A percentile compares a stretch with the other conserved stretches of the same genome.
Evolutionary conservation across 2,888 invertebrate species (phyloP).

Genomic region (Lomographa bimaculata): DNA sequence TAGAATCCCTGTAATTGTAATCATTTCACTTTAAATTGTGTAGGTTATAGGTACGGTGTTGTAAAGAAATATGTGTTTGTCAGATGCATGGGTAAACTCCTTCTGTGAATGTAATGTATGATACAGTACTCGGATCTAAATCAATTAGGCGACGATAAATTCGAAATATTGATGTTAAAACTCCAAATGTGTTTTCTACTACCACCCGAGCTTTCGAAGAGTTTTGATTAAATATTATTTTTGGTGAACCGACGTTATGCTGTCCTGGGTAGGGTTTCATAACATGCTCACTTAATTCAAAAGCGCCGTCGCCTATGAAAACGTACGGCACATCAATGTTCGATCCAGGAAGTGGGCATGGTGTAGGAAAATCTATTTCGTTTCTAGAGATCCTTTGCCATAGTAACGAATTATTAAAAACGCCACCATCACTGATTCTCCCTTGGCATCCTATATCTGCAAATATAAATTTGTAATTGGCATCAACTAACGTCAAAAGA

Average conservation of each 20-base stretch:
- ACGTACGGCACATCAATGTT: conserved; percentile 1
- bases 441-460: conserved; percentile 32
- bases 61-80: too few relatives aligned
- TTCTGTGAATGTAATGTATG: too few relatives aligned
- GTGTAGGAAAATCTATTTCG: neutral
- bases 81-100: too few relatives aligned
- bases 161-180: too few relatives aligned
- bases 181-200: too few relatives aligned
- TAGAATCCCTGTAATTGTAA: too few relatives aligned
- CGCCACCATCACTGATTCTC: conserved; percentile 13
- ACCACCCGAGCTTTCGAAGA: conserved; percentile 23
- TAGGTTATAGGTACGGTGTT: too few relatives aligned
- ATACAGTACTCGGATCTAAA: too few relatives aligned
- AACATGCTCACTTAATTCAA: conserved; percentile 23
- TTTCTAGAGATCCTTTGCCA: neutral
- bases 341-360: neutral
- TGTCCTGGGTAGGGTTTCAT: conserved; percentile 20
- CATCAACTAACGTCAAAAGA: conserved; percentile 30
- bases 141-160: too few relatives aligned
- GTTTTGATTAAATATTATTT: conserved; percentile 15
- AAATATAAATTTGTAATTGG: conserved; percentile 31
- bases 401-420: conserved; percentile 3
- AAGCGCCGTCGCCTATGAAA: conserved; percentile 18
- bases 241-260: neutral
- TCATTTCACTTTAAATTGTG: too few relatives aligned